Evolutionary conservation across 2,797 vertebrate genomes (phyloP), one percentile per base, ranked within the genome.

Genomic region (Macropodus opercularis): DNA sequence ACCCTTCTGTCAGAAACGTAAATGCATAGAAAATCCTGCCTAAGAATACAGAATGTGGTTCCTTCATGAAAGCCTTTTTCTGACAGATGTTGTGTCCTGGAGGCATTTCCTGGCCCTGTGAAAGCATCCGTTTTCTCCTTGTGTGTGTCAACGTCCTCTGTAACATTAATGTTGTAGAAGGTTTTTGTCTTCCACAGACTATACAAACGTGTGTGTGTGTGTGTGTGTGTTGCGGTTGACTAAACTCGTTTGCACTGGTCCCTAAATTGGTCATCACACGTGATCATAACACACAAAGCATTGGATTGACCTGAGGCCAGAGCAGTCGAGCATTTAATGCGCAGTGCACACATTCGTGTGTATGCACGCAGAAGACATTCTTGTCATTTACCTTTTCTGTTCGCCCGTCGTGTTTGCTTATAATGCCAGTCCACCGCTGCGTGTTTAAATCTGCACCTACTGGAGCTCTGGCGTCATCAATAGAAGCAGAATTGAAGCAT

Each of bases 201-300:
- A 14, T 21, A 18, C 8, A 24, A 21, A 19, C 34, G n/a, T 6
- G 5, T 1, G 48, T n/a, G 14, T 42, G 32, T 46, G 32, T 34
- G 15, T 41, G 3, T 44, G 48, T 49, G 26, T 17, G 32, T 57
- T 36, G 35, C 53, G 62, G 29, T 35, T 63, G 48, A 60, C 24
- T 41, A n/a, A 22, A 22, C 32, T 32, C 1, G 26, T 22, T 65
- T 36, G 61, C 15, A 0, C 38, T 39, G 40, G 19, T 52, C 62
- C 61, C 56, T 72, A 46, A 66, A 18, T 67, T 27, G 24, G 48
- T 54, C 19, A 8, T 53, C 22, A 8, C 75, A 81, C 54, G 66
- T 79, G 84, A 77, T 64, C 27, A 7, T 31, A 26, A 39, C 59
- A 39, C 51, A 73, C 52, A 77, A 76, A 80, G 72, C 52, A 31